phyloP scores from a whole-genome alignment of 2,888 invertebrate genomes.

The Teleogryllus oceanicus region DNA sequence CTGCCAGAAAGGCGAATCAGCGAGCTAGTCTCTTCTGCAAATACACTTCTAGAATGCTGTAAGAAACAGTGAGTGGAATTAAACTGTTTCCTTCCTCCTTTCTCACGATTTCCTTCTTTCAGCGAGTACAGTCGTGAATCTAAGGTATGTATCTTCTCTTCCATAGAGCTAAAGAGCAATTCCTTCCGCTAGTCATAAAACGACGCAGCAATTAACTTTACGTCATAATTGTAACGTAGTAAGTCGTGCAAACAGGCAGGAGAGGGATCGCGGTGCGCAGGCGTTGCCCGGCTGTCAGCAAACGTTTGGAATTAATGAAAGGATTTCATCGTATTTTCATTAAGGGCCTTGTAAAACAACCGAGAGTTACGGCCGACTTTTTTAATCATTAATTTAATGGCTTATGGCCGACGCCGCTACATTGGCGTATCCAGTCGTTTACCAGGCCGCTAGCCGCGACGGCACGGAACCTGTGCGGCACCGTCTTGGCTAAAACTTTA shows the following conservation, averaged over 20 bases:
- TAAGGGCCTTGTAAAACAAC: not conserved
- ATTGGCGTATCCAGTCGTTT: slow-evolving; percentile 2
- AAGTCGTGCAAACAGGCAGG: not conserved
- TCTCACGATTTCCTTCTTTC: too few species aligned
- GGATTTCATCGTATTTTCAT: slow-evolving; percentile 9
- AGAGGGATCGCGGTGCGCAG: not conserved
- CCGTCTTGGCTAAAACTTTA: slow-evolving; percentile 29
- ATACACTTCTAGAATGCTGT: too few species aligned
- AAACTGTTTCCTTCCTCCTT: too few species aligned
- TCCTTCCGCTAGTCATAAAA: not conserved
- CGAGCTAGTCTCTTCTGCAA: too few species aligned
- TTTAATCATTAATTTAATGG: slow-evolving; percentile 1
- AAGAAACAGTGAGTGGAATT: too few species aligned
- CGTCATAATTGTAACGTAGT: not conserved
- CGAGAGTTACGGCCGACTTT: not conserved
- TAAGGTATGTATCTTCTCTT: too few species aligned
- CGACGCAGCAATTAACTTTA: slow-evolving; percentile 6
- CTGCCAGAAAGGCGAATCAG: too few species aligned
- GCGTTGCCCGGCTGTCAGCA: not conserved
- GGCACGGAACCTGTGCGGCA: not conserved
- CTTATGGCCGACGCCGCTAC: not conserved
- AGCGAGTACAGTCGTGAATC: too few species aligned
- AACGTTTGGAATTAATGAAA: slow-evolving; percentile 18
- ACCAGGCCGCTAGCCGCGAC: slow-evolving; percentile 7
- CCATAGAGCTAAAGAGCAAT: not conserved